Evolutionary conservation across 2,113 vertebrate species (phyloP), one percentile per base, ranked within the genome.

Genomic region (Epinephelus fuscoguttatus): DNA sequence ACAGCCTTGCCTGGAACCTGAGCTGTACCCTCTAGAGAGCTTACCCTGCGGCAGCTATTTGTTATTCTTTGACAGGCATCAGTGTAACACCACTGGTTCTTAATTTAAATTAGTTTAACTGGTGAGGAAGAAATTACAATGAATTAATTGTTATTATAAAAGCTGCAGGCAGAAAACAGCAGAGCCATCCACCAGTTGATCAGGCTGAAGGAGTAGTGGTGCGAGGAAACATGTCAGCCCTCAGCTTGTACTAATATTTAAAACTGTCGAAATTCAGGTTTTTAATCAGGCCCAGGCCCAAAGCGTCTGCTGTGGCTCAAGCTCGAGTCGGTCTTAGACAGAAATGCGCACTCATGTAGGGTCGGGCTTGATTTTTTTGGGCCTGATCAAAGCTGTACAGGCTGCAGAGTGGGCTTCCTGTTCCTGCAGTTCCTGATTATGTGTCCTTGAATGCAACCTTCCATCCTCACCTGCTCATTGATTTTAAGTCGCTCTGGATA

Each of bases 361-460:
- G 42, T 45, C 9, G 42, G 11, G 42, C 11, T 12, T 45, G 42
- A 45, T 45, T 45, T 45, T 30, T 45, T 45, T 45, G 42, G 42
- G 42, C 42, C 42, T 12, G 11, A 12, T 45, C 11, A 12, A 45
- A 45, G 42, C 42, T 45, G 3, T 45, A 7, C 33, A 27, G 25
- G 52, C 60, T 49, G 37, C 9, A 69, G 42, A 30, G n/a, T 52
- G 37, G 55, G 53, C 17, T 27, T 66, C 45, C 17, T 40, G 57
- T 57, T 77, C 47, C 55, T 84, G 61, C 59, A 49, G 64, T 19
- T 70, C 52, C 70, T 79, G 66, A 76, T 55, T 66, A 53, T 23
- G 30, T 80, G 87, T 81, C 83, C 75, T 81, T 88, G 52, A 76
- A 76, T 59, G 53, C 57, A 81, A 80, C 78, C 49, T 66, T 62